These are phyloP conservation scores for Pachyramphus minor DNA, from an alignment of 2,113 vertebrate species.

Conservation along the genomic window DNA sequence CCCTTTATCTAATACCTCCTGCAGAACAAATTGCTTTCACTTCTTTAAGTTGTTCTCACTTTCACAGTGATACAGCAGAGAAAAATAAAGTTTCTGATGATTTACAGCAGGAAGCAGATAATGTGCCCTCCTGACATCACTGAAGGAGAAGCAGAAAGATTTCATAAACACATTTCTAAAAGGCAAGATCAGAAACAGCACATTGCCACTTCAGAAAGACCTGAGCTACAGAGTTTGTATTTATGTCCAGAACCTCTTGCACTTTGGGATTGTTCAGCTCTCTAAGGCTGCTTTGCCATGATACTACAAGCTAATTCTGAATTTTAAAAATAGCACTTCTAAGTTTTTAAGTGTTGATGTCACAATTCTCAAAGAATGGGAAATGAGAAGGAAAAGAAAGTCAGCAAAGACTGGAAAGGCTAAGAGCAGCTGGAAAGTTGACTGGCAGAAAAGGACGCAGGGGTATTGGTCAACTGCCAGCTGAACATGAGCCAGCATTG, in stretches of 20 bases:
- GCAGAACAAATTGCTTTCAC: slow-evolving; percentile 15
- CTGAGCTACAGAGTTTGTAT: background rate
- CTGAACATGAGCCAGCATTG: background rate
- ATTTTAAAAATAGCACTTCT: background rate
- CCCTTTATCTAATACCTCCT: slow-evolving; percentile 2
- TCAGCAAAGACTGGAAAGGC: background rate
- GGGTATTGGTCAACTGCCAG: background rate
- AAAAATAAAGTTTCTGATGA: slow-evolving; percentile 11
- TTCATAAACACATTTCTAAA: background rate
- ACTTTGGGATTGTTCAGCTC: background rate
- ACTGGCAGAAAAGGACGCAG: background rate
- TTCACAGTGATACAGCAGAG: background rate
- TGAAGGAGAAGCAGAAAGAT: background rate
- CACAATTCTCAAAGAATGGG: background rate
- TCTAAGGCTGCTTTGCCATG: background rate
- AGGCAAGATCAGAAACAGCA: background rate
- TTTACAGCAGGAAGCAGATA: slow-evolving; percentile 16
- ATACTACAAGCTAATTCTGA: background rate
- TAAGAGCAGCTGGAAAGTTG: background rate
- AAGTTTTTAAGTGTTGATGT: background rate
- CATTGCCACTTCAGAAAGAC: background rate
- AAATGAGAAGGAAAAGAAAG: background rate
- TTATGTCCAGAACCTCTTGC: background rate
- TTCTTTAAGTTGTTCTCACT: slow-evolving; percentile 31
- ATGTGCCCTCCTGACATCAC: background rate